Evolutionary conservation across 1,140 invertebrate genomes (phyloP).

Genomic region (Brachionus calyciflorus): DNA sequence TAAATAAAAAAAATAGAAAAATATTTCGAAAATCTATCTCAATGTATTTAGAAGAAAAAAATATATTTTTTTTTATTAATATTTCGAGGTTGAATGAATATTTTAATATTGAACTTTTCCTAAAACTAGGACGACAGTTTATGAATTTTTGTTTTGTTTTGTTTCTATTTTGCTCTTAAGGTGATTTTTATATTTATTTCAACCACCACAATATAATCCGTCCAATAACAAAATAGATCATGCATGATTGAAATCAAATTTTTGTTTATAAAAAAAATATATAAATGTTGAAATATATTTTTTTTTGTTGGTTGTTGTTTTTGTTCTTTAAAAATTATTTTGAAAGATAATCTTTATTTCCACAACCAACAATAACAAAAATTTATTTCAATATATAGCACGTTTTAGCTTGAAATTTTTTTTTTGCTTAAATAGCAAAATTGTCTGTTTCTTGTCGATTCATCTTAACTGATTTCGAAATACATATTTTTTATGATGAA

Average conservation of each 20-base stretch:
- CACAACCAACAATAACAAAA: too few relatives aligned
- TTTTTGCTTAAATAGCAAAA: too few relatives aligned
- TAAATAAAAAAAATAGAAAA: slow-evolving; percentile 13
- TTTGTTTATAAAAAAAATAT: too few relatives aligned
- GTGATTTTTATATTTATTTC: not conserved
- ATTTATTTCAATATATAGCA: not conserved
- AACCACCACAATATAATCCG: not conserved
- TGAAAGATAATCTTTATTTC: too few relatives aligned
- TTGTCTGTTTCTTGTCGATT: not conserved
- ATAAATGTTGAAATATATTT: too few relatives aligned
- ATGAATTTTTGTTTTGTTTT: slow-evolving; percentile 13
- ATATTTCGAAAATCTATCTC: too few relatives aligned
- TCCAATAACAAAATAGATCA: slow-evolving; percentile 38
- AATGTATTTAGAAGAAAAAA: too few relatives aligned
- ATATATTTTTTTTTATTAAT: not conserved
- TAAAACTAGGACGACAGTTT: slow-evolving; percentile 37
- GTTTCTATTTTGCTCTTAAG: not conserved
- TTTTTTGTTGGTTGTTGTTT: too few relatives aligned
- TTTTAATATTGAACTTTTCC: slow-evolving; percentile 23
- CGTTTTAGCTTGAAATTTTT: too few relatives aligned
- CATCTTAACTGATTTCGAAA: not conserved
- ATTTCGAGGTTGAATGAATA: slow-evolving; percentile 37
- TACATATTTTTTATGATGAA: not conserved
- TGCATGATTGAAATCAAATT: not conserved
- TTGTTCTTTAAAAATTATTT: too few relatives aligned